Evolutionary conservation across 2,113 vertebrate genomes (phyloP).

Genomic region (Platichthys flesus): DNA sequence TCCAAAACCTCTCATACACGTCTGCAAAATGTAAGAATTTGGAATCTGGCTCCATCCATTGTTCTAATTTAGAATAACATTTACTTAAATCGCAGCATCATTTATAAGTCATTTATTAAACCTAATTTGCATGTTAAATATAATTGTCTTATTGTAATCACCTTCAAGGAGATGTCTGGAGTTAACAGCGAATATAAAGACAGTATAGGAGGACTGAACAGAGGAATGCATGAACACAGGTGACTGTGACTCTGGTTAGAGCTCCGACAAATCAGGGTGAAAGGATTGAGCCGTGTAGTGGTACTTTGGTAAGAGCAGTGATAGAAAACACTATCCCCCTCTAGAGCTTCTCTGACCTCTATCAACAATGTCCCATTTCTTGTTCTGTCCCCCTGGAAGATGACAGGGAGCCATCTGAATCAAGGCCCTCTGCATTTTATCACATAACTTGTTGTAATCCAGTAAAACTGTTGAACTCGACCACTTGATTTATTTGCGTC

Average conservation of each 20-base stretch:
- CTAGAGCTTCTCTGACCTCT: constrained; percentile 30
- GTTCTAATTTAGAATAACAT: background rate
- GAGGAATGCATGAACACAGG: no score
- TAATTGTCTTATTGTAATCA: no score
- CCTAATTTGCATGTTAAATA: no score
- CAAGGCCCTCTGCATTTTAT: constrained; percentile 13
- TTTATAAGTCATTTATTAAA: background rate
- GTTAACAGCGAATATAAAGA: no score
- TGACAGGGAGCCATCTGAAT: background rate
- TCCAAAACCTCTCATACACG: background rate
- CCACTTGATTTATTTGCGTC: background rate
- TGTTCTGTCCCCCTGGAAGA: constrained; percentile 17
- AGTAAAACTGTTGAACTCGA: background rate
- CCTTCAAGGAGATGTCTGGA: no score
- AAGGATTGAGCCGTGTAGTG: constrained; percentile 9
- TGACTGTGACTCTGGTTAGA: no score
- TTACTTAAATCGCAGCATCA: background rate
- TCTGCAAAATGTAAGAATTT: no score
- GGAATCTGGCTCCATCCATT: background rate
- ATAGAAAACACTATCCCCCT: constrained; percentile 31
- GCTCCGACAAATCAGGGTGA: constrained; percentile 1
- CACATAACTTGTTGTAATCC: constrained; percentile 11
- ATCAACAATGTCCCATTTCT: constrained; percentile 18
- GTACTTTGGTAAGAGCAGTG: constrained; percentile 23
- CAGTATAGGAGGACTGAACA: no score